Evolutionary conservation across 2,113 vertebrate species (phyloP), one percentile per base, ranked within the genome.

Genomic region (Alligator sinensis): DNA sequence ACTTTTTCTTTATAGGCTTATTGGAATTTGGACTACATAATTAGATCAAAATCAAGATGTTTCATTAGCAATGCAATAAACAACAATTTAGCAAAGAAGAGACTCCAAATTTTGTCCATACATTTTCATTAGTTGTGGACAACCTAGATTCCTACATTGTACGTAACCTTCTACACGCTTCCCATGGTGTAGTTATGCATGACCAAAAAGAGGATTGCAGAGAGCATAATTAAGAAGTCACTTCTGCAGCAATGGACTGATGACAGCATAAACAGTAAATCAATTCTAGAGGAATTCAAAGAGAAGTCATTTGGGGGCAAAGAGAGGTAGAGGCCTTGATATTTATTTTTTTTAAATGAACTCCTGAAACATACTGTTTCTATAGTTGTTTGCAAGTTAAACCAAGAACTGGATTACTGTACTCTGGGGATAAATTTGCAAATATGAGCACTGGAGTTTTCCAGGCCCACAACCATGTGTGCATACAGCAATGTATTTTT

Each of bases 1-100:
- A 68, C 8, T 4, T 3, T 47, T 77, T 74, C 30, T 38, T 72
- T 38, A 22, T 12, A 21, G n/a, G 17, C 24, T 72, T 38, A 72
- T 72, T 38, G 21, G 19, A 77, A 47, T 8, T 14, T 63, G 30
- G 59, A 84, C 27, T 34, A 19, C 21, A 14, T 15, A 47, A 74
- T 74, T 47, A 22, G 34, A 74, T 54, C 25, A 75, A n/a, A 74
- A 75, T 21, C 19, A 21, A n/a, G n/a, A 25, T 58, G 68, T 28
- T 28, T 61, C 18, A 28, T 66, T 59, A 82, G 28, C 28, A 84
- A 82, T 6, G 22, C 15, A 54, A 87, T 7, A 70, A 19, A 38
- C n/a, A 54, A 70, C 1, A 4, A 59, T 6, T 91, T 78, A 54
- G 70, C 15, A 25, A 0, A 0, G 0, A 12, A 0, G 0, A 28